Evolutionary conservation across 1,140 invertebrate species (phyloP).

Genomic region (Zophobas morio): DNA sequence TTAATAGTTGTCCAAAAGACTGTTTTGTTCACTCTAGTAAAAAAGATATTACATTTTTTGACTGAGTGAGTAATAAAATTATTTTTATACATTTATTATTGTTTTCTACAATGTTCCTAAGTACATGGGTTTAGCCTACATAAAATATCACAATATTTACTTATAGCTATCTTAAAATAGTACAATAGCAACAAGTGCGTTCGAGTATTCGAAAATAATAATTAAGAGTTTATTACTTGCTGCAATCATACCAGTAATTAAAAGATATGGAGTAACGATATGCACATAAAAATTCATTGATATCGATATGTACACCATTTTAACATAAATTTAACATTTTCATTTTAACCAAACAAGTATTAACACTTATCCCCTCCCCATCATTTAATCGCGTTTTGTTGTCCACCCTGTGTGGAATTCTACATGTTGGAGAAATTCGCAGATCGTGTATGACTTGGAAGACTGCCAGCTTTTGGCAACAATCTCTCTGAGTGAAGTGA

Average conservation of each 20-base stretch:
- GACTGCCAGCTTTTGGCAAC: slow-evolving; percentile 4
- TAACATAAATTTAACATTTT: too few relatives aligned
- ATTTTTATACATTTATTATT: slow-evolving; percentile 47
- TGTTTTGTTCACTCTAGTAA: too few relatives aligned
- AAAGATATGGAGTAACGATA: slow-evolving; percentile 53
- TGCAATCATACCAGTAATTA: slow-evolving; percentile 22
- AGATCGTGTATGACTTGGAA: slow-evolving; percentile 6
- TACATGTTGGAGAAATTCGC: not conserved
- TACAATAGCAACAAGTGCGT: slow-evolving; percentile 49
- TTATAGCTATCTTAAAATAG: slow-evolving; percentile 53
- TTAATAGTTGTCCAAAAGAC: too few relatives aligned
- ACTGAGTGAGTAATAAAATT: slow-evolving; percentile 8
- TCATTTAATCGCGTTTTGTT: slow-evolving; percentile 2
- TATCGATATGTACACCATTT: slow-evolving; percentile 18
- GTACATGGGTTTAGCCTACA: slow-evolving; percentile 59
- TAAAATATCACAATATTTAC: slow-evolving; percentile 63
- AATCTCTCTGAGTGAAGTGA: not conserved
- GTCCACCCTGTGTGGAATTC: slow-evolving; percentile 8
- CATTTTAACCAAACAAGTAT: not conserved
- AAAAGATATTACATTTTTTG: not conserved
- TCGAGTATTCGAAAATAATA: slow-evolving; percentile 44
- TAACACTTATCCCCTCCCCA: slow-evolving; percentile 18
- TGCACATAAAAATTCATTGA: slow-evolving; percentile 47
- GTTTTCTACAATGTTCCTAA: slow-evolving; percentile 42
- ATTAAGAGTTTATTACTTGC: slow-evolving; percentile 24